Percentiles rank a stretch among this genome's conserved stretches.
Conservation (phyloP, 2,888 invertebrate genomes). For the Agrotis puta region DNA sequence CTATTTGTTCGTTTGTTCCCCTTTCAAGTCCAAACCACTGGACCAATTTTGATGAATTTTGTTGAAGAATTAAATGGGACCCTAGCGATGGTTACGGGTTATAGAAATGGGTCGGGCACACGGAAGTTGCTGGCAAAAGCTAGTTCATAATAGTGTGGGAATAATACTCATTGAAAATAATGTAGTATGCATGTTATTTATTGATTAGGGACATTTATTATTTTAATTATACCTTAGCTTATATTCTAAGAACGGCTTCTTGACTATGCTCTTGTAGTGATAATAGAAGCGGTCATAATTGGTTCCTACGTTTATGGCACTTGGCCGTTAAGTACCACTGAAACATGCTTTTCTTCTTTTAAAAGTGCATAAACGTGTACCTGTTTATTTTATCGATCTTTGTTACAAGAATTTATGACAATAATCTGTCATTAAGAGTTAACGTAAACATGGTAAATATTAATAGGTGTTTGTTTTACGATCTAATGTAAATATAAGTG, state of each 20-base stretch:
- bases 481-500: no score
- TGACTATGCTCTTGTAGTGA: background rate
- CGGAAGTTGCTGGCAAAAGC: no score
- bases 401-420: background rate
- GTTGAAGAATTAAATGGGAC: no score
- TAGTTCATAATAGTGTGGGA: background rate
- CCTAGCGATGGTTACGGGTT: no score
- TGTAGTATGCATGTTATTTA: background rate
- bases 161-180: background rate
- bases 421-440: background rate
- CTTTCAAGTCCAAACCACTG: no score
- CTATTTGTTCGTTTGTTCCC: no score
- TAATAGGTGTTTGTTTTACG: no score
- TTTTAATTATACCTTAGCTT: background rate
- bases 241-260: background rate
- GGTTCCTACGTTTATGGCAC: background rate
- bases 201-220: background rate
- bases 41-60: no score
- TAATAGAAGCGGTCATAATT: constrained; percentile 6
- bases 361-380: background rate
- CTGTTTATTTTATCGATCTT: background rate
- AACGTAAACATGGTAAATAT: no score
- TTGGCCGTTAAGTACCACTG: background rate
- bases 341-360: background rate
- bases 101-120: no score